Evolutionary conservation across 1,140 invertebrate genomes (phyloP), one percentile per base, ranked within the genome.

Genomic region (Telenomus remus): DNA sequence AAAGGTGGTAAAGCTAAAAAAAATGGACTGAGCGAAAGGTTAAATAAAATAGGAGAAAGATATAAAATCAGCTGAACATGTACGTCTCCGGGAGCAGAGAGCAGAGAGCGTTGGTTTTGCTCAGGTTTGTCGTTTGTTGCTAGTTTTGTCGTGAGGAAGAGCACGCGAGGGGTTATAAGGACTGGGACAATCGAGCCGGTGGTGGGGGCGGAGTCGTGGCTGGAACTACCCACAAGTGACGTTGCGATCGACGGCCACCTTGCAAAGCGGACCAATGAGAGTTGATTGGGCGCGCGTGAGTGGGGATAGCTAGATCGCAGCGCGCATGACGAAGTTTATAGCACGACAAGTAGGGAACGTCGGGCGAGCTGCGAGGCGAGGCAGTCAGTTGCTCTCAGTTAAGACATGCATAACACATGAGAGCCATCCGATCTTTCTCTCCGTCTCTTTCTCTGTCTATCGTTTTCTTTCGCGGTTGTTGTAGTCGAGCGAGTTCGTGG

Each of bases 351-450:
- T 87, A 72, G 81, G 85, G 84, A 82, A 87, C 80, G 82, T 85
- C 84, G 81, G 78, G 78, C 79, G 54, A 88, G 85, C 82, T 84
- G 86, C 82, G 84, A 86, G 85, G 85, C 84, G 82, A 86, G 85
- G 84, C 86, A 88, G 86, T 88, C 86, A 88, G 87, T 88, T 84
- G 86, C 85, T 87, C 85, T 87, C 86, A 83, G 86, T 85, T 86
- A 86, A 89, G 88, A 88, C 87, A 90, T 90, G 89, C 89, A 89
- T 89, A 89, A 90, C 89, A 87, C 89, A 90, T 89, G 89, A 90
- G 88, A 86, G 85, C 75, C 56, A 83, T 82, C 80, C 69, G 82
- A 85, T 82, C 81, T 81, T 84, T 83, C 78, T 76, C 68, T 78
- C 15, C 68, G 70, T 77, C 78, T 70, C 60, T 76, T 66, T 81